phyloP scores from a whole-genome alignment of 1,140 invertebrate genomes.

The Rhagoletis zephyria region DNA sequence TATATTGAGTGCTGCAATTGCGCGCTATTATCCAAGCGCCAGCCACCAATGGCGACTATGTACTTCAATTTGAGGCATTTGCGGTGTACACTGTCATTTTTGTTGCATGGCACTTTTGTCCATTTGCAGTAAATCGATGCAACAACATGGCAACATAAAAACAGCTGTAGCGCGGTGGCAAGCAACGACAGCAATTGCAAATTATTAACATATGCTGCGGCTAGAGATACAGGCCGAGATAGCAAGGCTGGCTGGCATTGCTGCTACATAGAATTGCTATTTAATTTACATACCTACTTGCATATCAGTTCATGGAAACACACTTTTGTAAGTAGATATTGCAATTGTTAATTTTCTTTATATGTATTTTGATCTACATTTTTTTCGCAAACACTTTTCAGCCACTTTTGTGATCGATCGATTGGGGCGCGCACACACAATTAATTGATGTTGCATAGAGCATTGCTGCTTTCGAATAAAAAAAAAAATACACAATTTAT shows the following conservation, averaged over 20 bases:
- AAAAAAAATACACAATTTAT: neutral
- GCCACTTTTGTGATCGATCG: neutral
- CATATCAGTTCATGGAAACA: too few relatives aligned
- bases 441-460: constrained; percentile 29
- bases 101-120: neutral
- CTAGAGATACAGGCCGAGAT: constrained; percentile 23
- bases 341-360: neutral
- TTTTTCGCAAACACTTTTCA: neutral
- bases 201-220: constrained; percentile 3
- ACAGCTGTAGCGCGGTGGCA: constrained; percentile 16
- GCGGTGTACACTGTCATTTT: neutral
- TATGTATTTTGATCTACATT: neutral
- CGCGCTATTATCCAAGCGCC: neutral
- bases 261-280: neutral
- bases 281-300: neutral
- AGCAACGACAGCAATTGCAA: constrained; percentile 41
- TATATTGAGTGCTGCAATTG: neutral
- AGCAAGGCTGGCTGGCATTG: neutral
- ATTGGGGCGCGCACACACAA: neutral
- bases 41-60: neutral
- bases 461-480: neutral
- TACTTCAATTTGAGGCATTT: neutral
- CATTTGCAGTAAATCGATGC: constrained; percentile 31
- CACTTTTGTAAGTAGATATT: neutral
- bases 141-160: neutral